These are phyloP conservation scores for Xenopus borealis DNA, from an alignment of 2,113 vertebrate species.

Conservation along the genomic window DNA sequence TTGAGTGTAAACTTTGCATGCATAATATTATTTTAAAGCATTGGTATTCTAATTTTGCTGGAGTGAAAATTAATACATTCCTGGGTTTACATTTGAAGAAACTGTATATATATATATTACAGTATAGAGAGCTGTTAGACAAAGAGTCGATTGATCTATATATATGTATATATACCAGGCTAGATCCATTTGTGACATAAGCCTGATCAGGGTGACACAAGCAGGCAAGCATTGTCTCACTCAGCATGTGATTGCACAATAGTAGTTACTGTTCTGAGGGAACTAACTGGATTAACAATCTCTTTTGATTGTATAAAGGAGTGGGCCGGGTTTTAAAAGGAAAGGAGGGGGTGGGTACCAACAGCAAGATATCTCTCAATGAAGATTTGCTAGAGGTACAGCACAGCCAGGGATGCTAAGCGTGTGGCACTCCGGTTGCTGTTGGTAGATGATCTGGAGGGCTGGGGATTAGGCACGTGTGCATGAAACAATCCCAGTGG, in stretches of 20 bases:
- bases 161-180: constrained; percentile 36
- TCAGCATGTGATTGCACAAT: constrained; percentile 43
- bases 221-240: constrained; percentile 42
- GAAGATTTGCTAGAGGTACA: too few relatives aligned
- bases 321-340: background rate
- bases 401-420: too few relatives aligned
- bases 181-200: constrained; percentile 36
- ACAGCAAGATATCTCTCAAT: too few relatives aligned
- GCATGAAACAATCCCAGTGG: too few relatives aligned
- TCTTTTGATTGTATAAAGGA: constrained; percentile 23
- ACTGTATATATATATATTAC: background rate
- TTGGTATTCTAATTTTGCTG: too few relatives aligned
- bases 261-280: constrained; percentile 24
- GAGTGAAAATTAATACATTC: too few relatives aligned
- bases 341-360: background rate
- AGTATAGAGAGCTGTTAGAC: background rate
- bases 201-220: constrained; percentile 39
- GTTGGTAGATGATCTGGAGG: too few relatives aligned
- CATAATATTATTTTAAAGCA: too few relatives aligned
- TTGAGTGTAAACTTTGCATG: too few relatives aligned
- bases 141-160: constrained; percentile 33
- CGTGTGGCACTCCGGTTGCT: too few relatives aligned
- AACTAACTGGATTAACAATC: constrained; percentile 28
- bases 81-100: too few relatives aligned
- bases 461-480: too few relatives aligned